A percentile compares a stretch with the other conserved stretches of the same genome.
phyloP scores from a whole-genome alignment of 2,888 invertebrate genomes.

The Alcis repandata region DNA sequence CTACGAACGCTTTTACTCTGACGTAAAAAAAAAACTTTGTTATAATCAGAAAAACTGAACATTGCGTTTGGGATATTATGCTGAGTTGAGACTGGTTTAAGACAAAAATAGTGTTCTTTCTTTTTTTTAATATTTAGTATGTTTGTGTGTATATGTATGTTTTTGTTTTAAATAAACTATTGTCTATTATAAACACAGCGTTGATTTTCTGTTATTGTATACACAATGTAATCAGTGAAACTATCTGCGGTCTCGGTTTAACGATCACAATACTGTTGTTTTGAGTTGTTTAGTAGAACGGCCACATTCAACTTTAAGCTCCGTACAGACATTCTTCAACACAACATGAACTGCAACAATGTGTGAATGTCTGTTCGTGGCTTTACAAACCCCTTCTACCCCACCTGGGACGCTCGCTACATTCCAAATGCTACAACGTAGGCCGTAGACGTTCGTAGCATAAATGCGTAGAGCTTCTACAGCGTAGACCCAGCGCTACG shows the following conservation, averaged over 20 bases:
- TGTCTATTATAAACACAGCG: no score
- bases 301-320: background rate
- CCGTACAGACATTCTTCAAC: background rate
- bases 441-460: constrained; percentile 34
- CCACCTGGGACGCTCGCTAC: constrained; percentile 44
- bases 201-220: no score
- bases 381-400: constrained; percentile 25
- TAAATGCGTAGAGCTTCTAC: constrained; percentile 46
- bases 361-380: background rate
- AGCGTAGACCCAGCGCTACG: constrained; percentile 46
- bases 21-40: background rate
- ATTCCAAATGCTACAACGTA: constrained; percentile 51
- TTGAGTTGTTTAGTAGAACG: background rate
- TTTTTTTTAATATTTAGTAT: no score
- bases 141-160: no score
- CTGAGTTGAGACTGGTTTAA: no score
- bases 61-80: no score
- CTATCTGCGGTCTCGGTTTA: no score
- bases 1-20: background rate
- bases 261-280: background rate
- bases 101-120: no score
- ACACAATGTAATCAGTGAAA: no score
- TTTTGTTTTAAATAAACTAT: no score
- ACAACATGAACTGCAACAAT: background rate
- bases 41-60: no score